Base-by-base conservation (phyloP, 1,140 invertebrate genomes). In the Nasonia giraulti region DNA sequence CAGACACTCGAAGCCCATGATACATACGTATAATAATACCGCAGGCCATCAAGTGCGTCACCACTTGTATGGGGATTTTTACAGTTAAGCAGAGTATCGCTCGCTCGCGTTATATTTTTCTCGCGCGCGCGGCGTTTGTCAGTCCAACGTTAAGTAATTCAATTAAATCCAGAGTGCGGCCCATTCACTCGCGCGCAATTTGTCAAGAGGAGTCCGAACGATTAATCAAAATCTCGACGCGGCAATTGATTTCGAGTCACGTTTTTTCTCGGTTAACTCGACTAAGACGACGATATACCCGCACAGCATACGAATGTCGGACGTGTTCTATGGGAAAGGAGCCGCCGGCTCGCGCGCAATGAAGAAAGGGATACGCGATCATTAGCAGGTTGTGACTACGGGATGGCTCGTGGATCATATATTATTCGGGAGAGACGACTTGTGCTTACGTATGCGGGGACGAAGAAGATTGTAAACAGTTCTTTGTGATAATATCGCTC, bases 301-400 rank as follows among this genome's bases (percentile, higher is more conserved):
- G 27, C 27, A 33, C 37, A 62, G 55, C 55, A 62, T n/a, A 62
- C 17, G 55, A 7, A 62, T 62, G 17, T 62, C 17, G 17, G 50
- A 55, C n/a, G 17, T n/a, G 31, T 40, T 37, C 33, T 74, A 71
- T 44, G 73, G 47, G 82, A 71, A 44, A 31, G 37, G 66, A 14
- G 68, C 44, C 11, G 44, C 14, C 27, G 27, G 27, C 27, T 27
- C 27, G 47, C 37, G 44, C 14, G 47, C 37, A 40, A 77, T 62
- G 20, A 62, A 62, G 55, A 62, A 62, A 62, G 55, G 20, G 17
- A 17, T n/a, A n/a, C 55, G 20, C 14, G 55, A 62, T 81, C 40
- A 81, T 74, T 81, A 80, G 85, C 86, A 85, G 87, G 86, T 89
- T 89, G 86, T 87, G 88, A 90, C 84, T 12, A 50, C 47, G 3